A percentile compares a stretch with the other conserved stretches of the same genome.
These are phyloP conservation scores for Argyresthia goedartella DNA, from an alignment of 2,888 invertebrate species.

Conservation along the genomic window DNA sequence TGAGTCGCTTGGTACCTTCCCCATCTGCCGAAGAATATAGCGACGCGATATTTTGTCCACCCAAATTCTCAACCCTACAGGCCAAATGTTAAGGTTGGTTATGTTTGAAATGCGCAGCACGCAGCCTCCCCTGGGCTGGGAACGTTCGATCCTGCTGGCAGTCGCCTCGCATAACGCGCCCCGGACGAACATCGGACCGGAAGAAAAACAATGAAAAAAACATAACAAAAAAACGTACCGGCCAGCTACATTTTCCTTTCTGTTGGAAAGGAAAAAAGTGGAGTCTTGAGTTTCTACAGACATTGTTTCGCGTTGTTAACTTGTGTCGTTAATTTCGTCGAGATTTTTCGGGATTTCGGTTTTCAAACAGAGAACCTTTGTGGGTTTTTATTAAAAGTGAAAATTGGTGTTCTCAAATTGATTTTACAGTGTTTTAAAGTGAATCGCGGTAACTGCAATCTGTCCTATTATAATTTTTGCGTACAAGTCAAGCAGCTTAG, in stretches of 20 bases:
- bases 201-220: conserved; percentile 21
- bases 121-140: conserved; percentile 65
- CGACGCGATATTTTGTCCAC: conserved; percentile 23
- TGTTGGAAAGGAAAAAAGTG: conserved; percentile 45
- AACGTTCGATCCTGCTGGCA: conserved; percentile 64
- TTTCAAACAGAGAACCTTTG: too few species aligned
- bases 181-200: conserved; percentile 28
- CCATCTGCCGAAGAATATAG: not conserved
- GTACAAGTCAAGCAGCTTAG: conserved; percentile 1
- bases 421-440: not conserved
- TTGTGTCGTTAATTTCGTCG: conserved; percentile 52
- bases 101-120: conserved; percentile 39
- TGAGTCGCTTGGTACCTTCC: conserved; percentile 8
- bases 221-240: conserved; percentile 26
- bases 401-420: not conserved
- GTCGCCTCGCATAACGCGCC: conserved; percentile 61
- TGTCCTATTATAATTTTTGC: conserved; percentile 20
- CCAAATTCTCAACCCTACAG: not conserved
- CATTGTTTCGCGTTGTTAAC: conserved; percentile 57
- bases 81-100: conserved; percentile 19
- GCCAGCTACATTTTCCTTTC: conserved; percentile 43
- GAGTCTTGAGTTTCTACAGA: conserved; percentile 17
- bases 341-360: conserved; percentile 17
- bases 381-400: not conserved
- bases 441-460: not conserved